Evolutionary conservation across 2,888 invertebrate genomes (phyloP).

Genomic region (Pyrocoelia pectoralis): DNA sequence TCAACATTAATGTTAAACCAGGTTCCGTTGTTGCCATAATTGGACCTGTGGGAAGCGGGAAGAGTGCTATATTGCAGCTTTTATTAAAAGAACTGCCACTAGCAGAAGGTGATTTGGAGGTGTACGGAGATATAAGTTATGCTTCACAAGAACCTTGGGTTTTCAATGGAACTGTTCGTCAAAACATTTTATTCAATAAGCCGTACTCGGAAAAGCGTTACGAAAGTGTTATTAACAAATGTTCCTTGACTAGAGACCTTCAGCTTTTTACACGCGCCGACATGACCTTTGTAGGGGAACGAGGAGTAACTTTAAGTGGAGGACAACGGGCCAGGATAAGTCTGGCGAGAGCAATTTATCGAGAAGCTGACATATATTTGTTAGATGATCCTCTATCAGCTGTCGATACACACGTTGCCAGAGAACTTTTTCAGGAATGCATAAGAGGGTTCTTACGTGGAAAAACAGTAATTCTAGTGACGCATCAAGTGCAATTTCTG

Average conservation of each 20-base stretch:
- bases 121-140: no score
- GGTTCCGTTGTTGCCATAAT: conserved; percentile 67
- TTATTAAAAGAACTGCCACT: conserved; percentile 77
- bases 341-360: no score
- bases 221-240: no score
- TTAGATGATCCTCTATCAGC: conserved; percentile 80
- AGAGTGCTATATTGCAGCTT: conserved; percentile 68
- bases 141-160: no score
- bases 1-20: conserved; percentile 59
- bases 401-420: conserved; percentile 75
- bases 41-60: conserved; percentile 77
- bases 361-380: conserved; percentile 76
- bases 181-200: no score
- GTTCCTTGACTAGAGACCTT: no score
- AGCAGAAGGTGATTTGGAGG: no score
- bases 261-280: no score
- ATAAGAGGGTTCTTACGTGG: conserved; percentile 66
- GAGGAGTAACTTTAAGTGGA: conserved; percentile 77
- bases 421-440: conserved; percentile 70
- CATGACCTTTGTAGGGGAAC: no score
- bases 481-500: conserved; percentile 85
- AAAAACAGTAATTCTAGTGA: conserved; percentile 80
- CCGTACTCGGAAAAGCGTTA: no score
- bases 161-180: no score
- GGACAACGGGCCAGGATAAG: no score